These are phyloP conservation scores for Heliopora coerulea DNA, from an alignment of 92 coral and sea anemone species.

Conservation along the genomic window DNA sequence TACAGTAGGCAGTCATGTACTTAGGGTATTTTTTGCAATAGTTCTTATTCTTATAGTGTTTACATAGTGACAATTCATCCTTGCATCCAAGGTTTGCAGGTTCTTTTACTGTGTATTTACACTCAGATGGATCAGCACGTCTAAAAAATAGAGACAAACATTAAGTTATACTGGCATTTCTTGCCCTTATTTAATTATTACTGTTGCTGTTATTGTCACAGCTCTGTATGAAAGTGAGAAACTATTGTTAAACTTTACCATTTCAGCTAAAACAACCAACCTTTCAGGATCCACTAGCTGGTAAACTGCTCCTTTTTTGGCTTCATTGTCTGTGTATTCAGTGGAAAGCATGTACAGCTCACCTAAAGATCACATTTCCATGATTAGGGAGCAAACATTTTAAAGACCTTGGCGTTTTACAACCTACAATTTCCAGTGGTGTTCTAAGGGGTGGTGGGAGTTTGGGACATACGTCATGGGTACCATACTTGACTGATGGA, in stretches of 20 bases:
- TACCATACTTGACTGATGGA: no score
- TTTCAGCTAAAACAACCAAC: no score
- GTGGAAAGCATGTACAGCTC: slow-evolving; percentile 73
- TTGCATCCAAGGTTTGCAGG: slow-evolving; percentile 14
- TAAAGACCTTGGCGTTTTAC: no score
- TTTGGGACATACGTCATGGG: no score
- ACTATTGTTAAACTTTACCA: no score
- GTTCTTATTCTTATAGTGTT: slow-evolving; percentile 30
- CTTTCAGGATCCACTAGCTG: slow-evolving; percentile 77
- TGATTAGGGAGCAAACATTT: no score
- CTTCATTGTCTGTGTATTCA: slow-evolving; percentile 30
- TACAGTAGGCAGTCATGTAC: slow-evolving; percentile 40
- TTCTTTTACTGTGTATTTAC: slow-evolving; percentile 42
- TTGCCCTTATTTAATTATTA: neutral
- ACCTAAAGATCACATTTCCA: slow-evolving; percentile 56
- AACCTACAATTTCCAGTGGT: no score
- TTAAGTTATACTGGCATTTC: neutral
- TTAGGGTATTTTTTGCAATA: slow-evolving; percentile 30
- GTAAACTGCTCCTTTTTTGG: slow-evolving; percentile 60
- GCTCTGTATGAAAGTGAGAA: no score
- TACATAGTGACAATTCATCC: slow-evolving; percentile 23
- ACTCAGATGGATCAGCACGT: slow-evolving; percentile 60
- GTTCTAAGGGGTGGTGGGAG: no score
- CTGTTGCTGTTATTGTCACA: no score
- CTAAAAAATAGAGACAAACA: slow-evolving; percentile 37